Evolutionary conservation across 2,797 vertebrate genomes (phyloP).

Genomic region (Lithobates sylvaticus): DNA sequence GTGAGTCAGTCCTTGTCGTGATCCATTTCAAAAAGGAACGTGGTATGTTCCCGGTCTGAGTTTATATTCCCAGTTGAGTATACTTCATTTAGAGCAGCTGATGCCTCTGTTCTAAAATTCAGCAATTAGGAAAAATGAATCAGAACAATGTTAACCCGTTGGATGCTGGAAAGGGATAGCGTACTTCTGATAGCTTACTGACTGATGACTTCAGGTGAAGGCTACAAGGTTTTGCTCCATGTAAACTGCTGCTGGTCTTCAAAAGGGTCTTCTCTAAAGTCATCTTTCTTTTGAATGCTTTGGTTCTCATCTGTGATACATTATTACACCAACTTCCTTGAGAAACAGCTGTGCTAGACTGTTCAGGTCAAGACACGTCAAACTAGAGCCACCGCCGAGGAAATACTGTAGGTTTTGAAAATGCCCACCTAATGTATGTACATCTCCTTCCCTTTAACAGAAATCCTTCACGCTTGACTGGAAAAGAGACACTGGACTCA

Average conservation of each 20-base stretch:
- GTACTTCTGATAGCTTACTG: conserved; percentile 27
- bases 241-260: conserved; percentile 20
- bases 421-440: neutral
- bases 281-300: conserved; percentile 54
- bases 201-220: conserved; percentile 7
- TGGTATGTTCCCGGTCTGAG: conserved; percentile 36
- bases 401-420: conserved; percentile 7
- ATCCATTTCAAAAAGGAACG: conserved; percentile 44
- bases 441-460: conserved; percentile 12
- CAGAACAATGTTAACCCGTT: conserved; percentile 37
- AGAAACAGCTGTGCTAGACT: neutral
- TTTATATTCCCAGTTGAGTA: conserved; percentile 37
- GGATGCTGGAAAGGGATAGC: conserved; percentile 36
- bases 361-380: neutral
- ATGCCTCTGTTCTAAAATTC: conserved; percentile 50
- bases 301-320: conserved; percentile 28
- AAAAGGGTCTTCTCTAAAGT: conserved; percentile 43
- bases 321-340: neutral
- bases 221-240: conserved; percentile 27
- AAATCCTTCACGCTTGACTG: neutral
- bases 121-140: conserved; percentile 48
- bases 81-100: conserved; percentile 56
- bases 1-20: conserved; percentile 58
- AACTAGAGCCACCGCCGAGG: neutral
- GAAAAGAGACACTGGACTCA: conserved; percentile 4